These are phyloP conservation scores for Pica pica DNA, from an alignment of 2,113 vertebrate genomes.

Conservation along the genomic window DNA sequence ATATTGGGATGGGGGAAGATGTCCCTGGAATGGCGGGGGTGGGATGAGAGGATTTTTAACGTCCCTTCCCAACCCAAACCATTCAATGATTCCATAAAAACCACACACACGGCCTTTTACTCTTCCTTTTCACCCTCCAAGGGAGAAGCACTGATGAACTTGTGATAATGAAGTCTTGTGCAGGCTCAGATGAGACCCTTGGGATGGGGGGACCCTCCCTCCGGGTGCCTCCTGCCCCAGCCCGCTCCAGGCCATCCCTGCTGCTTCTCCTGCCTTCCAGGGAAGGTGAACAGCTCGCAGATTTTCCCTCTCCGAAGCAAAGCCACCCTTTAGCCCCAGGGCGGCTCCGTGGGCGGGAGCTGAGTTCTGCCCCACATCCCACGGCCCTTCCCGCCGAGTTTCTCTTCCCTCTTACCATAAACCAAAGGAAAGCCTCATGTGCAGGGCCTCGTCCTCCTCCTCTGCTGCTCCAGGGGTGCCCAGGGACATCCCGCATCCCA, in stretches of 20 bases:
- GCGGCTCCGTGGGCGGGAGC: background rate
- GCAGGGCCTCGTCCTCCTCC: background rate
- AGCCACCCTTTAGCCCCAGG: background rate
- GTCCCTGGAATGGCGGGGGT: background rate
- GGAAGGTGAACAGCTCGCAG: background rate
- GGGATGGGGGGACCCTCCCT: background rate
- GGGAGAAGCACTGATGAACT: no score
- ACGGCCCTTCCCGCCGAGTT: background rate
- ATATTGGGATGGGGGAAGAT: accelerated
- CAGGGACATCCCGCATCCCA: background rate
- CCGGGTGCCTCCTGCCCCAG: background rate
- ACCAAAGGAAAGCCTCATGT: background rate
- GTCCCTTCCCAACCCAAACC: background rate
- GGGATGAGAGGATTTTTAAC: accelerated
- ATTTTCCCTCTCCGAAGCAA: no score
- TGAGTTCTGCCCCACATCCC: background rate
- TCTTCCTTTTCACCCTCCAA: no score
- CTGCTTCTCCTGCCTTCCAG: accelerated
- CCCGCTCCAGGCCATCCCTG: accelerated
- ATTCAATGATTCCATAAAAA: background rate
- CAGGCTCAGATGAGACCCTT: accelerated
- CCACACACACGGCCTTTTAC: accelerated
- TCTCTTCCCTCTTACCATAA: slow-evolving; percentile 51
- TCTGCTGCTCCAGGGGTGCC: background rate
- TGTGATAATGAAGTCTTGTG: accelerated